Conservation (phyloP, 2,888 invertebrate genomes). For the Diachrysia chrysitis region DNA sequence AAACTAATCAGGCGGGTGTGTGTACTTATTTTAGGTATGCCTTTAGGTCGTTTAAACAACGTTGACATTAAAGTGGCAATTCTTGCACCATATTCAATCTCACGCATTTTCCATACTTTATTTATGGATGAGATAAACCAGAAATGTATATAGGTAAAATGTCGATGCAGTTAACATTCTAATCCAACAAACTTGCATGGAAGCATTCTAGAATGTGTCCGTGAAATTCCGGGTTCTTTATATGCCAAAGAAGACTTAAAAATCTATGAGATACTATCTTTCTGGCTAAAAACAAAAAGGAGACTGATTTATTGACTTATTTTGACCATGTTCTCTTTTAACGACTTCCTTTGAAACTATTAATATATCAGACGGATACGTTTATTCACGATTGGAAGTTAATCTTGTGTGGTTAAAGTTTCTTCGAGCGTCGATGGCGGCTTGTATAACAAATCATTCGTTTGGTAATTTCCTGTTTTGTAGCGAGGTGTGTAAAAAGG, state of each 20-base stretch:
- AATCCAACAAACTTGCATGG: too few relatives aligned
- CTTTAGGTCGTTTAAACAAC: too few relatives aligned
- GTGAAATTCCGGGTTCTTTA: too few relatives aligned
- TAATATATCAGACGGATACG: background rate
- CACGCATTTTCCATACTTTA: too few relatives aligned
- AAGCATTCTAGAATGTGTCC: too few relatives aligned
- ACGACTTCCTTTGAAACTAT: constrained; percentile 3
- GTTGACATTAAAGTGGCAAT: too few relatives aligned
- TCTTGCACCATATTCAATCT: too few relatives aligned
- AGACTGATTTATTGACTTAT: background rate
- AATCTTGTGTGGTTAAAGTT: constrained; percentile 9
- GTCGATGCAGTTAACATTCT: too few relatives aligned
- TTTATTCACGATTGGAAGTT: constrained; percentile 14
- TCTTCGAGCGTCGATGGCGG: background rate
- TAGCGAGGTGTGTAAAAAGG: constrained; percentile 74
- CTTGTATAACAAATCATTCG: constrained; percentile 29
- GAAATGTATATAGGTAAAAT: too few relatives aligned
- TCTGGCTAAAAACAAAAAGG: background rate
- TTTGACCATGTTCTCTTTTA: background rate
- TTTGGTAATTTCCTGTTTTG: constrained; percentile 48
- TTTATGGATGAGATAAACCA: too few relatives aligned
- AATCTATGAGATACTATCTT: background rate
- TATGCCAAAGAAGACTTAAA: background rate
- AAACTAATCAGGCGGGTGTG: too few relatives aligned
- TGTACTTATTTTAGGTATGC: too few relatives aligned